Evolutionary conservation across 2,888 invertebrate species (phyloP), one percentile per base, ranked within the genome.

Genomic region (Lysandra coridon): DNA sequence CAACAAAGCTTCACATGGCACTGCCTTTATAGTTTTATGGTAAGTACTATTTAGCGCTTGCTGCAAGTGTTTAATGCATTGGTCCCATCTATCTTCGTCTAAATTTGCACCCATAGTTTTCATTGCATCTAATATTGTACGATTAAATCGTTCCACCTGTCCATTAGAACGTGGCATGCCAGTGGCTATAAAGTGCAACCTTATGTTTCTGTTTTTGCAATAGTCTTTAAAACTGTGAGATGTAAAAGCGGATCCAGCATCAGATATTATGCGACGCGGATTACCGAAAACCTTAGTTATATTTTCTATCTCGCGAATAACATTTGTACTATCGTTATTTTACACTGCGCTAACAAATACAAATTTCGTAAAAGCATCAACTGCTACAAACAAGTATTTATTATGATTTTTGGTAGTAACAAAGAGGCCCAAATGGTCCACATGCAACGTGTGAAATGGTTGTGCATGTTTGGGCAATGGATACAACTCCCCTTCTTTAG

Each of bases 31-130:
- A 14, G 53, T 85, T 74, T 81, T 82, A 74, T 84, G 84, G 4
- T 81, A 37, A 0, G 84, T 84, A 79, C 85, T 83, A 79, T 86
- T 87, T 10, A 86, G 80, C 3, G 83, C 86, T 83, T 85, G 86
- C 33, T 86, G 83, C 60, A 86, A 73, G 73, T 73, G 79, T 23
- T 83, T 84, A 6, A 87, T 78, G 49, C 78, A 81, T 53, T 83
- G 80, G 44, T 86, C 86, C 87, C 87, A 87, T 12, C 73, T 81
- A 49, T 81, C 82, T 82, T 73, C 73, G 10, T 73, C 73, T 73
- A 73, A 73, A 73, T 23, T 23, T 23, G 73, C 73, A 73, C 73
- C 84, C 73, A 83, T 82, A 4, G 85, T 80, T 78, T 80, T 80
- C 40, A 87, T 60, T 23, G 23, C 23, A 23, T 23, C 23, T 23